A percentile compares a stretch with the other conserved stretches of the same genome.
These are phyloP conservation scores for Drosophila micromelanica DNA, from an alignment of 1,140 invertebrate genomes.

Conservation along the genomic window DNA sequence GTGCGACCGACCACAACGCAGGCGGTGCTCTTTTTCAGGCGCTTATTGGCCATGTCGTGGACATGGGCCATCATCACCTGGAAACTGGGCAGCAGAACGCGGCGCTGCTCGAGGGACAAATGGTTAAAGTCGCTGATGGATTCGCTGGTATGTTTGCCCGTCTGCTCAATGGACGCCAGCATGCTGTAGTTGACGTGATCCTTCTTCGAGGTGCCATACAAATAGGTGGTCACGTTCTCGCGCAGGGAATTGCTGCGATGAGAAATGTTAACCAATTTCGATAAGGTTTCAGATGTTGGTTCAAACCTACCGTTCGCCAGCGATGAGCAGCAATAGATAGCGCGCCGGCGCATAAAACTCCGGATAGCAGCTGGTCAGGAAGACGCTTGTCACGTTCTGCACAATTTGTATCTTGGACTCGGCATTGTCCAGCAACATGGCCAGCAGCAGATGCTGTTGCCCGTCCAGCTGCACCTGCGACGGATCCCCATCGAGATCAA, in stretches of 20 bases:
- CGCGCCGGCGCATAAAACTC: conserved; percentile 91
- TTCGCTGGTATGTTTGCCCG: conserved; percentile 45
- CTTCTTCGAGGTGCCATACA: conserved; percentile 82
- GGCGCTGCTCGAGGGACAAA: conserved; percentile 69
- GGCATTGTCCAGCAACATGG: conserved; percentile 86
- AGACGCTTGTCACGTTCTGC: conserved; percentile 92
- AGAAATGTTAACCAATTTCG: neutral
- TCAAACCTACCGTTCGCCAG: conserved; percentile 90
- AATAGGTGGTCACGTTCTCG: conserved; percentile 75
- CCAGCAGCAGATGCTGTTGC: conserved; percentile 85
- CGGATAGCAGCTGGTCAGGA: conserved; percentile 92
- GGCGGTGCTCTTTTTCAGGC: conserved; percentile 80
- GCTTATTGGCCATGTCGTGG: conserved; percentile 80
- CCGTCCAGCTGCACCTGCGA: conserved; percentile 84
- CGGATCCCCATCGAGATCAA: conserved; percentile 40
- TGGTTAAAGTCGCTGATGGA: conserved; percentile 75
- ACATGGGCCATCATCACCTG: conserved; percentile 80
- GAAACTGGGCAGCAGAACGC: conserved; percentile 84
- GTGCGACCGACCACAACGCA: conserved; percentile 87
- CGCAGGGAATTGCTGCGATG: conserved; percentile 70
- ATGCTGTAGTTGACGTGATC: conserved; percentile 81
- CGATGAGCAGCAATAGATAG: conserved; percentile 93
- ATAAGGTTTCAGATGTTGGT: neutral
- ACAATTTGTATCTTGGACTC: conserved; percentile 89
- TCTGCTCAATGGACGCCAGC: conserved; percentile 75